Percentiles rank a stretch among this genome's conserved stretches.
Conservation (phyloP, 2,888 invertebrate species). For the Erebia palarica region DNA sequence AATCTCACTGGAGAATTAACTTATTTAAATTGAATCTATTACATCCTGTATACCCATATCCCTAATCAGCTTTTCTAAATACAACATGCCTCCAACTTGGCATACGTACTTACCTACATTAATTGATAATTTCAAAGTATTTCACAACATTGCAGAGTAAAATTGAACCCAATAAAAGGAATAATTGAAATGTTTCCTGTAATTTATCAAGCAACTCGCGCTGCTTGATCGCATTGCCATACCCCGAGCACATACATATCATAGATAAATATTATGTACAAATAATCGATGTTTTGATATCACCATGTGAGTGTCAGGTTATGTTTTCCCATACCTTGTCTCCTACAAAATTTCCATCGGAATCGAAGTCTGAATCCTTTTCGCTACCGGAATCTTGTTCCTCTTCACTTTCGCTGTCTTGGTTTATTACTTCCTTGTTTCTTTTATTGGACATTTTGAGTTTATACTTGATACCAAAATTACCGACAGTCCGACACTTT, state of each 20-base stretch:
- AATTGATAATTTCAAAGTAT: not conserved
- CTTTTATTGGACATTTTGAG: slow-evolving; percentile 72
- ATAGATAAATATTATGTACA: too few relatives aligned
- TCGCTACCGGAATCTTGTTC: slow-evolving; percentile 69
- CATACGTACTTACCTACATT: too few relatives aligned
- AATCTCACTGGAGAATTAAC: too few relatives aligned
- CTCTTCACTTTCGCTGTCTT: slow-evolving; percentile 74
- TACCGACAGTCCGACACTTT: too few relatives aligned
- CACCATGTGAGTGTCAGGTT: slow-evolving; percentile 74
- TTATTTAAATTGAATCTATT: too few relatives aligned
- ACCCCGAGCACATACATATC: too few relatives aligned
- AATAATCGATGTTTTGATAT: slow-evolving; percentile 37
- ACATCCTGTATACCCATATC: too few relatives aligned
- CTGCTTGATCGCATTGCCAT: not conserved
- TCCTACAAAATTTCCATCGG: slow-evolving; percentile 78
- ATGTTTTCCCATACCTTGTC: slow-evolving; percentile 74
- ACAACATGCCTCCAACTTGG: too few relatives aligned
- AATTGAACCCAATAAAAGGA: not conserved
- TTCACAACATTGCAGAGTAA: not conserved
- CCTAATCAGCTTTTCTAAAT: too few relatives aligned
- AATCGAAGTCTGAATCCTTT: slow-evolving; percentile 74
- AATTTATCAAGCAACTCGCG: not conserved
- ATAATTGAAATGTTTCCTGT: not conserved
- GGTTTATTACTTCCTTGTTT: slow-evolving; percentile 66
- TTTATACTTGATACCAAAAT: slow-evolving; percentile 7